Base-by-base conservation (phyloP, 2,888 invertebrate genomes). In the Listrodromus nycthemerus region DNA sequence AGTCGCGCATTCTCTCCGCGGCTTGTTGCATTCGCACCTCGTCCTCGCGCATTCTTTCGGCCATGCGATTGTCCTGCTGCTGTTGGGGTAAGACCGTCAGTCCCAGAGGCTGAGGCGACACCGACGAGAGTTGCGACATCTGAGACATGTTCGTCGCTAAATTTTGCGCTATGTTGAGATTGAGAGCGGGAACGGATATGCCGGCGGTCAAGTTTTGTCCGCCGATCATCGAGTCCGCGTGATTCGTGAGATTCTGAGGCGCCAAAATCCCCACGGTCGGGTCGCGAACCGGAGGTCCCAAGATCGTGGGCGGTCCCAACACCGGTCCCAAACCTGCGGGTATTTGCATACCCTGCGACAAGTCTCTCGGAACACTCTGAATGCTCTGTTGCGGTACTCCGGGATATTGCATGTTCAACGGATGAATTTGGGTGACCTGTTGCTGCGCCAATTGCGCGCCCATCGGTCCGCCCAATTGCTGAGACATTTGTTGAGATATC, bases 141-240 rank as follows among this genome's bases (percentile, higher is more conserved):
- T 92, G 91, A 19, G 90, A 85, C 81, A 93, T 90, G 45, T 91
- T 90, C 2, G 92, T 88, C 1, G 92, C 86, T 78, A 93, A 87
- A 69, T 89, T 93, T 66, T 93, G 93, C 0, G 93, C 91, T n/a
- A 93, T 91, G 69, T 92, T 93, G 7, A 93, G 86, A 82, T 93
- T 93, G 45, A 93, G 86, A 8, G 93, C 91, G 19, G 93, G 90
- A 6, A 82, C 82, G 86, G 70, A 84, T 78, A 88, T 82, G 87
- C 88, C 79, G 86, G 90, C 6, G 48, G 69, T n/a, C 84, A 89
- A 58, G 87, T 85, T 55, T 81, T 90, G 82, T 75, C 85, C 67
- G 87, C 83, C 85, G 83, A 86, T 82, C 77, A 88, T 77, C 0
- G 82, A 73, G 19, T 80, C 79, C 6, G 74, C 69, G 61, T 87